Base-by-base conservation (phyloP, 2,888 invertebrate species). In the Pristionchus japonicus region DNA sequence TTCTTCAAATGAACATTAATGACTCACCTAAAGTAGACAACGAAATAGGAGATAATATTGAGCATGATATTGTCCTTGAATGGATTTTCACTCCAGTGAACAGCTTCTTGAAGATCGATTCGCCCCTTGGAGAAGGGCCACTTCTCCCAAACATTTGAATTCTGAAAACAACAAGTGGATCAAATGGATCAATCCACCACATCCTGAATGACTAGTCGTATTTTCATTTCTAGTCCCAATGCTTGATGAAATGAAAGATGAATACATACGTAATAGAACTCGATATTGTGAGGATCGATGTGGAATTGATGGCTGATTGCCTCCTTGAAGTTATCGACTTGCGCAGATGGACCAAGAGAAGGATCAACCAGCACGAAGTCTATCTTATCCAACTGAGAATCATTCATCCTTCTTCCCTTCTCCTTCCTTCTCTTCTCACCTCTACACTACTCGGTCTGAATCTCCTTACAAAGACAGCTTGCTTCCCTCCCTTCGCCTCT, bases 381-480 rank as follows among this genome's bases (percentile, higher is more conserved):
- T 1, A 83, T 57, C 57, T 49, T 57, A 34, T 83, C 83, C 52
- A 83, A 31, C 83, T 83, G 34, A 31, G 31, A 83, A 23, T 43
- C 43, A 23, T 34, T 6, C 15, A 49, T 80, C 67, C 52, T 74
- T 82, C 61, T 88, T 64, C 43, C 90, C 91, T 20, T 90, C 89
- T 37, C 43, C 17, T 17, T 31, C 13, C 64, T n/a, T 23, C 23
- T 7, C 20, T 7, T 17, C 77, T 40, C 15, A 92, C 82, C 13
- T 90, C 91, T 13, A 92, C 86, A 86, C 67, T 17, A 34, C 52
- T 20, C 87, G 87, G 15, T 91, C 92, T 13, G 86, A 86, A 86
- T 86, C 86, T 67, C n/a, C 86, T 52, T 7, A 86, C 52, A 34
- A 86, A 86, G 13, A 86, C 34, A 34, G 86, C 86, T 13, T 86